These are phyloP conservation scores for Heliconius eleuchia DNA, from an alignment of 1,140 invertebrate genomes.

Conservation along the genomic window DNA sequence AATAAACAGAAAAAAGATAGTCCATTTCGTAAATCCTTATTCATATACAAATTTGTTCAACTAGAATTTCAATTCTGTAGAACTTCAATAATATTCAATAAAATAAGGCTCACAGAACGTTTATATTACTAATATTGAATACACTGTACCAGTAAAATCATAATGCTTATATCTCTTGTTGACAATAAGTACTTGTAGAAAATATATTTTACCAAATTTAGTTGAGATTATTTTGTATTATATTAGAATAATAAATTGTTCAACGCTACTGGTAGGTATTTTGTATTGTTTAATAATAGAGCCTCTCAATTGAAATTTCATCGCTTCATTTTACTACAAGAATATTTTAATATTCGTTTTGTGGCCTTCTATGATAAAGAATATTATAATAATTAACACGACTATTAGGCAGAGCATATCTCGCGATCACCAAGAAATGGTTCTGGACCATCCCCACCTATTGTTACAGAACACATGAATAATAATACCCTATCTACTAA, in stretches of 20 bases:
- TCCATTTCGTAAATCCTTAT: too few relatives aligned
- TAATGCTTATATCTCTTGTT: not conserved
- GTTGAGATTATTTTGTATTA: not conserved
- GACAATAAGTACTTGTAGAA: not conserved
- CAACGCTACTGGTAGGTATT: not conserved
- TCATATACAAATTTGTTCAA: constrained; percentile 49
- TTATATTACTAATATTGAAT: not conserved
- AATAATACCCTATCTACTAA: too few relatives aligned
- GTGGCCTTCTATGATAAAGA: too few relatives aligned
- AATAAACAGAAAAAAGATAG: too few relatives aligned
- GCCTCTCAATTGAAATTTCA: too few relatives aligned
- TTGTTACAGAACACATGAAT: too few relatives aligned
- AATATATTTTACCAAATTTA: not conserved
- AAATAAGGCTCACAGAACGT: constrained; percentile 12
- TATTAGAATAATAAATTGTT: not conserved
- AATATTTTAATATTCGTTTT: too few relatives aligned
- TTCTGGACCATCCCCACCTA: too few relatives aligned
- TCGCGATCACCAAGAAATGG: too few relatives aligned
- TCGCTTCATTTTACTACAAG: too few relatives aligned
- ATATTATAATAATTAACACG: too few relatives aligned
- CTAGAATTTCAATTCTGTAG: constrained; percentile 43
- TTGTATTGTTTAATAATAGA: not conserved
- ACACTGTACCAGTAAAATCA: not conserved
- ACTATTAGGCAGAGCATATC: too few relatives aligned
- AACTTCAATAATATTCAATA: constrained; percentile 39